Percentiles rank a stretch among this genome's conserved stretches.
phyloP scores from a whole-genome alignment of 2,888 invertebrate species.

The Nymphalis c-album region DNA sequence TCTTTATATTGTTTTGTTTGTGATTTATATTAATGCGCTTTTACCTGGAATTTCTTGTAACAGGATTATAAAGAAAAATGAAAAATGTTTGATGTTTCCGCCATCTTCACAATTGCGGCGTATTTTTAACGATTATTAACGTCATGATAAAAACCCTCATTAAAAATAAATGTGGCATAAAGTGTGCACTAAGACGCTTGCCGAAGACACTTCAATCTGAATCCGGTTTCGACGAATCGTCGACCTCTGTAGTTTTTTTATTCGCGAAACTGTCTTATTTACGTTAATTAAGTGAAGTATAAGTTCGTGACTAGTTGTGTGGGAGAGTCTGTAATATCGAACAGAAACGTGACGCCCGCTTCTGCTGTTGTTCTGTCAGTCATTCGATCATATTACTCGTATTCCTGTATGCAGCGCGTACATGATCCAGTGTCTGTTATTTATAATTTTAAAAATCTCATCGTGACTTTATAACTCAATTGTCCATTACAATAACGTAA shows the following conservation, averaged over 20 bases:
- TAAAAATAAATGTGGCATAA: conserved; percentile 71
- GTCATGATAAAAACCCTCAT: conserved; percentile 50
- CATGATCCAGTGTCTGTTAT: conserved; percentile 11
- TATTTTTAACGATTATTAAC: conserved; percentile 40
- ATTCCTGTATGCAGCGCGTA: conserved; percentile 25
- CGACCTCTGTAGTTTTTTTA: conserved; percentile 65
- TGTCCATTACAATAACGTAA: background rate
- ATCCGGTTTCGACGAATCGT: conserved; percentile 68
- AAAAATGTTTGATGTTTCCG: conserved; percentile 27
- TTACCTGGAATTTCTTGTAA: background rate
- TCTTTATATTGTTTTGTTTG: background rate
- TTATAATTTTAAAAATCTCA: background rate
- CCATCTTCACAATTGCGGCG: conserved; percentile 27
- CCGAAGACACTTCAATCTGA: conserved; percentile 52
- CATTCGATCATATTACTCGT: conserved; percentile 39
- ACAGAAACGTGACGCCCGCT: conserved; percentile 57
- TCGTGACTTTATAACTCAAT: background rate
- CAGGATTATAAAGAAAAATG: conserved; percentile 23
- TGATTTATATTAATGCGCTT: background rate
- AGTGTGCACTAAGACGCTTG: conserved; percentile 61
- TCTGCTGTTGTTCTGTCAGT: conserved; percentile 50
- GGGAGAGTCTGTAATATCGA: conserved; percentile 50
- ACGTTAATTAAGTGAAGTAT: conserved; percentile 81
- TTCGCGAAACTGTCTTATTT: conserved; percentile 78
- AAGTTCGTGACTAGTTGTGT: conserved; percentile 79